These are phyloP conservation scores for Struthidea cinerea DNA, from an alignment of 2,113 vertebrate genomes.

Conservation along the genomic window DNA sequence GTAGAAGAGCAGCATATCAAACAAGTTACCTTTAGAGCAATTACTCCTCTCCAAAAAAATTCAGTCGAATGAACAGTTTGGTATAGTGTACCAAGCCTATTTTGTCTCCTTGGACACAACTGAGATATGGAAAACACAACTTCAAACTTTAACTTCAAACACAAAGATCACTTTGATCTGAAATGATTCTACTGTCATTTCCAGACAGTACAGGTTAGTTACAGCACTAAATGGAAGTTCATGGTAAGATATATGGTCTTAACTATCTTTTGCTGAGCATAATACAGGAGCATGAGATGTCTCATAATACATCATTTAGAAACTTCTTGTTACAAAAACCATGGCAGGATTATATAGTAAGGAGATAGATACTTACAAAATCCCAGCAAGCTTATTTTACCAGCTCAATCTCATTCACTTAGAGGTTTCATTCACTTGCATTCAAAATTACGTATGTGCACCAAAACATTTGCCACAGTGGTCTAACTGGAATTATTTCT, in stretches of 20 bases:
- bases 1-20: neutral
- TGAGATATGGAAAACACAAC: neutral
- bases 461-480: neutral
- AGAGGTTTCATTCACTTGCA: neutral
- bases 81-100: neutral
- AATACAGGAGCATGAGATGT: neutral
- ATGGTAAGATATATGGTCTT: neutral
- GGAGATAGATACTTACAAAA: neutral
- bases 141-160: neutral
- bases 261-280: neutral
- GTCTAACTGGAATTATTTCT: neutral
- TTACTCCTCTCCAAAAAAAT: accelerated
- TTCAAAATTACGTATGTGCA: neutral
- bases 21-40: neutral
- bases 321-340: neutral
- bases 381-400: neutral
- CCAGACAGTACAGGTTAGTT: neutral
- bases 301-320: neutral
- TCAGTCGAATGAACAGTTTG: neutral
- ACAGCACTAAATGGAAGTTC: neutral
- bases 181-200: neutral
- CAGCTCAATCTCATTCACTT: neutral
- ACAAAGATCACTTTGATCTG: neutral
- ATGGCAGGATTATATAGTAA: neutral
- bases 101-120: neutral